These are phyloP conservation scores for Lithobates pipiens DNA, from an alignment of 2,797 vertebrate genomes.

Conservation along the genomic window DNA sequence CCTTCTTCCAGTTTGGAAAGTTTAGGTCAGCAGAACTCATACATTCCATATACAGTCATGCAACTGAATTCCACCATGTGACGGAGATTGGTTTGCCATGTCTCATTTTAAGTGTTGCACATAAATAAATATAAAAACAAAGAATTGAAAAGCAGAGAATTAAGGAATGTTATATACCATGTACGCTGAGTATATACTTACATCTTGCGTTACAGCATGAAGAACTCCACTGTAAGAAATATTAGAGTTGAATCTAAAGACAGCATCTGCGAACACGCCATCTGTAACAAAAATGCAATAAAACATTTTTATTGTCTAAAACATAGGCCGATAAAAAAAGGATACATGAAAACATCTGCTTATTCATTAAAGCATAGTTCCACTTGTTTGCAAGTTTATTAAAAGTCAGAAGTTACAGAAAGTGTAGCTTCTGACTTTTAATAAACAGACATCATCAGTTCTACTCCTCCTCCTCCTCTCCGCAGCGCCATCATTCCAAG, in stretches of 20 bases:
- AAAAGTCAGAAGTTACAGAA: too few species aligned
- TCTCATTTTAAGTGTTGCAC: background rate
- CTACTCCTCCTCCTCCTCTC: too few species aligned
- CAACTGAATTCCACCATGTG: background rate
- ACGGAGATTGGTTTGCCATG: background rate
- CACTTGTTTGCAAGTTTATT: too few species aligned
- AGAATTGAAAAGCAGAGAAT: too few species aligned
- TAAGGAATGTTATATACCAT: background rate
- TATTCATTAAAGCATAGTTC: too few species aligned
- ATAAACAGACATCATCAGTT: too few species aligned
- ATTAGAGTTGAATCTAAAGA: conserved; percentile 97
- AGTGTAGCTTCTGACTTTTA: too few species aligned
- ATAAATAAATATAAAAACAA: background rate
- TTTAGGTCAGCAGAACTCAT: background rate
- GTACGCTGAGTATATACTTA: conserved; percentile 73
- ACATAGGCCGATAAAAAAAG: too few species aligned
- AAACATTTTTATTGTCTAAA: background rate
- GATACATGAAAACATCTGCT: too few species aligned
- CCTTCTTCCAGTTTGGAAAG: background rate
- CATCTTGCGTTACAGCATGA: conserved; percentile 97
- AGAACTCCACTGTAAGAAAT: conserved; percentile 98
- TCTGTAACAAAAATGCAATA: conserved; percentile 76
- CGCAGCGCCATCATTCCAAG: too few species aligned
- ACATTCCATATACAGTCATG: background rate
- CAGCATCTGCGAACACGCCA: conserved; percentile 95